Evolutionary conservation across 2,113 vertebrate genomes (phyloP).

Genomic region (Campylomormyrus numenius): DNA sequence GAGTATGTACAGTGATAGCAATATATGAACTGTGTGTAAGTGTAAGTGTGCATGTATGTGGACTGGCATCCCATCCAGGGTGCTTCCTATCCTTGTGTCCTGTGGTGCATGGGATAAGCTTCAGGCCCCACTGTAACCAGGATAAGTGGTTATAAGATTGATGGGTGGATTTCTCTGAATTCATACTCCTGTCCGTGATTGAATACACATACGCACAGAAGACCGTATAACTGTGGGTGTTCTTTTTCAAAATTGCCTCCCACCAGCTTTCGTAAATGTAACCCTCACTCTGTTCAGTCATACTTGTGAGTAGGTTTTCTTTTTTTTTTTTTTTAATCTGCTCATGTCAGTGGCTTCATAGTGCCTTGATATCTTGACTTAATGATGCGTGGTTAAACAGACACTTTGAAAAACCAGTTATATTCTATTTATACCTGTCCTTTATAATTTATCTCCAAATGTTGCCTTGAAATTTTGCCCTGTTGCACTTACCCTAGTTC

Average conservation of each 20-base stretch:
- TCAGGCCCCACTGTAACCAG: not conserved
- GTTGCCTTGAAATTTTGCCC: not conserved
- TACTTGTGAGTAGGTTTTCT: not conserved
- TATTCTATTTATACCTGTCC: not conserved
- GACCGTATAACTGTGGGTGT: not conserved
- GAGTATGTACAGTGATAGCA: no score
- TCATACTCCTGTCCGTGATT: not conserved
- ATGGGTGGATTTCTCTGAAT: not conserved
- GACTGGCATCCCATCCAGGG: not conserved
- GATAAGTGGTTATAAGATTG: not conserved
- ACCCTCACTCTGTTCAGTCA: not conserved
- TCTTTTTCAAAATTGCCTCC: not conserved
- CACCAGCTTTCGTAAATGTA: constrained; percentile 1
- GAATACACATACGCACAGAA: not conserved
- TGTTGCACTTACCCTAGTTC: not conserved
- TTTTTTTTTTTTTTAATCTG: not conserved
- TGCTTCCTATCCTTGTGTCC: not conserved
- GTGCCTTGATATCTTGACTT: not conserved
- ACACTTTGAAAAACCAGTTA: not conserved
- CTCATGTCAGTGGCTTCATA: not conserved
- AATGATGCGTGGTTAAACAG: not conserved
- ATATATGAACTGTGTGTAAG: no score
- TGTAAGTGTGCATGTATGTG: no score
- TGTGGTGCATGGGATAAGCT: not conserved
- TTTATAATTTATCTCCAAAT: not conserved